Conservation (phyloP, 1,140 invertebrate genomes). For the Drosophila ironensis region DNA sequence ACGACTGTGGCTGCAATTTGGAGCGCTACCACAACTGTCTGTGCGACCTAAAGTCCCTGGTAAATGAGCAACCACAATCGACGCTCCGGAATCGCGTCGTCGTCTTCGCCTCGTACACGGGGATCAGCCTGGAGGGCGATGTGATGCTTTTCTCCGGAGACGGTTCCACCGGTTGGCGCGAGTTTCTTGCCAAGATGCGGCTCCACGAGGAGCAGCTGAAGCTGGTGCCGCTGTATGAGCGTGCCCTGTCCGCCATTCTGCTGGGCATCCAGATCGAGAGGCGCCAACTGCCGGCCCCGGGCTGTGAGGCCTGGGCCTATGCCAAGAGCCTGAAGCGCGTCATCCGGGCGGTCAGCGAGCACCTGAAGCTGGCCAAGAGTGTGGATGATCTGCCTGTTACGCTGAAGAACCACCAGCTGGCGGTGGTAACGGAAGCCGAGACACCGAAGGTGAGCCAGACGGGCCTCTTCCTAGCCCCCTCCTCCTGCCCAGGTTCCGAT, state of each 20-base stretch:
- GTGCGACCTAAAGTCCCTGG: constrained; percentile 64
- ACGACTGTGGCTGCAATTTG: constrained; percentile 93
- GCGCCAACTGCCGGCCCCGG: constrained; percentile 94
- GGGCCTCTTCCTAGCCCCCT: constrained; percentile 94
- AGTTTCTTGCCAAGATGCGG: constrained; percentile 91
- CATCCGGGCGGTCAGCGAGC: constrained; percentile 92
- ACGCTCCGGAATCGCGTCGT: constrained; percentile 87
- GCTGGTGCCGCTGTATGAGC: constrained; percentile 91
- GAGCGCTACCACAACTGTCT: constrained; percentile 92
- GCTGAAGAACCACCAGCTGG: constrained; percentile 89
- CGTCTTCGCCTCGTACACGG: constrained; percentile 92
- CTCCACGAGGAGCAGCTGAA: constrained; percentile 88
- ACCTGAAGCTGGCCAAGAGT: constrained; percentile 83
- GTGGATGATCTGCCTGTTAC: constrained; percentile 86
- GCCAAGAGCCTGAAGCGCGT: constrained; percentile 90
- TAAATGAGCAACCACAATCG: constrained; percentile 84
- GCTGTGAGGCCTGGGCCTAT: constrained; percentile 88
- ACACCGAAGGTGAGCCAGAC: constrained; percentile 94
- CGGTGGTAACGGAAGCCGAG: constrained; percentile 94
- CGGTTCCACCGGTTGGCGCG: constrained; percentile 93
- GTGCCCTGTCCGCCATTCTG: constrained; percentile 90
- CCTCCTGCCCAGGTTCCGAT: constrained; percentile 91
- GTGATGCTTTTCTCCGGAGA: constrained; percentile 94
- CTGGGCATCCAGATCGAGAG: constrained; percentile 90
- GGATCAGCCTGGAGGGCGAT: constrained; percentile 92